phyloP scores from a whole-genome alignment of 2,113 vertebrate genomes.

The Verasper variegatus region DNA sequence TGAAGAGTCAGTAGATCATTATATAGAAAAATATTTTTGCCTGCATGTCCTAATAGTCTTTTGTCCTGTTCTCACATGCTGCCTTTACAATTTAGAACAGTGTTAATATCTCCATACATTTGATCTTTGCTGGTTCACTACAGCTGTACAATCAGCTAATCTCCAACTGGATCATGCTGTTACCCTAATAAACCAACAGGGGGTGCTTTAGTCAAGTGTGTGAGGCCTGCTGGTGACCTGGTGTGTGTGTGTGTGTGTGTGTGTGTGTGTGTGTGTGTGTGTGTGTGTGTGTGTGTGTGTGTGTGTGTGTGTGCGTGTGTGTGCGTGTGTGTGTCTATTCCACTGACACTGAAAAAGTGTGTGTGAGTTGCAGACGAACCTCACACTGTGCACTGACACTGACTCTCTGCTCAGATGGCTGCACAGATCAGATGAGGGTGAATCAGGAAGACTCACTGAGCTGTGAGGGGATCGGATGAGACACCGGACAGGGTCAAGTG shows the following conservation, averaged over 20 bases:
- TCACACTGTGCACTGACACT: background rate
- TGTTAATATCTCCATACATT: too few relatives aligned
- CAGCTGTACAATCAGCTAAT: too few relatives aligned
- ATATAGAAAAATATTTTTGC: too few relatives aligned
- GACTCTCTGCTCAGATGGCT: too few relatives aligned
- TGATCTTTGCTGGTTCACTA: background rate
- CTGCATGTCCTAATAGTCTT: background rate
- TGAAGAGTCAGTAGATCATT: background rate
- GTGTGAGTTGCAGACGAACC: background rate
- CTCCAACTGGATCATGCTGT: background rate
- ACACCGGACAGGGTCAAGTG: background rate
- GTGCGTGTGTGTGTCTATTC: too few relatives aligned
- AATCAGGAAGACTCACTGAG: background rate
- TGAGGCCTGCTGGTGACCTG: background rate
- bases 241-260: conserved; percentile 5
- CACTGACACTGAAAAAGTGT: background rate
- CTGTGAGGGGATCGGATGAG: background rate
- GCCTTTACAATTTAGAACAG: too few relatives aligned
- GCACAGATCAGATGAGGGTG: background rate
- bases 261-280: conserved; percentile 3
- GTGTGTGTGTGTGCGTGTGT: too few relatives aligned
- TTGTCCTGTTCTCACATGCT: background rate
- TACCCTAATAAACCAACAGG: conserved; percentile 3
- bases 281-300: too few relatives aligned
- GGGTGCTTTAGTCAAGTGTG: conserved; percentile 16